phyloP scores from a whole-genome alignment of 1,140 invertebrate species.

The Drosophila carrolli region DNA sequence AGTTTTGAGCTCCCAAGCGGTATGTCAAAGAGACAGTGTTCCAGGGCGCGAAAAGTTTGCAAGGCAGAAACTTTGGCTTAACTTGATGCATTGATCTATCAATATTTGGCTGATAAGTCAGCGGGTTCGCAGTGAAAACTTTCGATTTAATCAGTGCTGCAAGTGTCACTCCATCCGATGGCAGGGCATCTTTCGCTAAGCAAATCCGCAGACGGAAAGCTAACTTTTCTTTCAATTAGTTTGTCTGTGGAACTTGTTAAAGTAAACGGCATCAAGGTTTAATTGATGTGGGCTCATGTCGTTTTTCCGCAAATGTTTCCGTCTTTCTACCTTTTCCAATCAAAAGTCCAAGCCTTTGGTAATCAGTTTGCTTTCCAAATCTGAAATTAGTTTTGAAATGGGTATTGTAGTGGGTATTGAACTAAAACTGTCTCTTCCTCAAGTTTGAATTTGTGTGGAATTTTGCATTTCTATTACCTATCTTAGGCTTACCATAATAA shows the following conservation, averaged over 20 bases:
- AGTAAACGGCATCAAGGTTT: slow-evolving; percentile 2
- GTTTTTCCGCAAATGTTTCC: neutral
- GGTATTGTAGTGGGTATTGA: no score
- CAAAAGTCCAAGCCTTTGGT: neutral
- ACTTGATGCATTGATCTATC: slow-evolving; percentile 79
- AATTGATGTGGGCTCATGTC: slow-evolving; percentile 22
- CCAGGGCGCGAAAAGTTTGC: slow-evolving; percentile 25
- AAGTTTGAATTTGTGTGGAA: no score
- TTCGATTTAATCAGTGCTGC: slow-evolving; percentile 73
- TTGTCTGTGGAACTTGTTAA: slow-evolving; percentile 10
- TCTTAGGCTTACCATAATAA: no score
- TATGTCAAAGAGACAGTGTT: slow-evolving; percentile 51
- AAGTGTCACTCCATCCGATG: slow-evolving; percentile 48
- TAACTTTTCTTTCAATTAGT: slow-evolving; percentile 35
- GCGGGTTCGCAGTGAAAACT: slow-evolving; percentile 51
- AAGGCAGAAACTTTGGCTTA: slow-evolving; percentile 47
- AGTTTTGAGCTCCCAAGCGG: slow-evolving; percentile 61
- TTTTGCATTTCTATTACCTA: no score
- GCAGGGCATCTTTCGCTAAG: neutral
- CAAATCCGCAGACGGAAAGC: slow-evolving; percentile 4
- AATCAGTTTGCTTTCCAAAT: neutral
- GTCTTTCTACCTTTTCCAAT: slow-evolving; percentile 3
- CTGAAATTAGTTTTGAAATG: neutral
- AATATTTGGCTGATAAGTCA: slow-evolving; percentile 78
- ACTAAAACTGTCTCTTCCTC: no score